These are phyloP conservation scores for Trogon melanurus DNA, from an alignment of 2,113 vertebrate species.

Conservation along the genomic window DNA sequence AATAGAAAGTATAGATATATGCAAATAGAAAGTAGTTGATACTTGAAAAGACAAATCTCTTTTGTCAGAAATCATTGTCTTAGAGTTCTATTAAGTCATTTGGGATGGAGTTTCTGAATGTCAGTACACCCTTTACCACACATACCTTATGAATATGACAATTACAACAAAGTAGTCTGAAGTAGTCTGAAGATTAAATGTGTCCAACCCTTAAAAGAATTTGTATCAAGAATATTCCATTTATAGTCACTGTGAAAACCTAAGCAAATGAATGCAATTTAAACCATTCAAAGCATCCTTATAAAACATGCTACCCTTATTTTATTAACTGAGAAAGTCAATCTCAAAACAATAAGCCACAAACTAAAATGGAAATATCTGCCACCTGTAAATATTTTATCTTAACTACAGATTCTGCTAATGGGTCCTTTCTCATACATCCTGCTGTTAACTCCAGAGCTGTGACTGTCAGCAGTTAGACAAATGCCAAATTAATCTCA, in stretches of 20 bases:
- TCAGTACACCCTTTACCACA: not conserved
- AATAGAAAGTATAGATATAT: not conserved
- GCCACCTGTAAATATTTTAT: not conserved
- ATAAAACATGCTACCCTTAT: not conserved
- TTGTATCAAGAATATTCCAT: not conserved
- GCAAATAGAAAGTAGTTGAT: not conserved
- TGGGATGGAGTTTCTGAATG: not conserved
- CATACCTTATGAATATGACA: not conserved
- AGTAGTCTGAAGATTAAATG: not conserved
- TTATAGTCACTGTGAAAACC: not conserved
- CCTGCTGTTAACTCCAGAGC: not conserved
- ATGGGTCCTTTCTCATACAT: not conserved
- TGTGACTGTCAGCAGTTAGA: not conserved
- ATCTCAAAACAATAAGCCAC: not conserved
- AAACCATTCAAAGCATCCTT: not conserved
- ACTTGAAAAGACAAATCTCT: not conserved
- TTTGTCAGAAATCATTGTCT: not conserved
- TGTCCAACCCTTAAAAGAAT: not conserved
- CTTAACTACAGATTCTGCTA: not conserved
- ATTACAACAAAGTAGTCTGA: fast-evolving
- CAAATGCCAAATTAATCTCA: not conserved
- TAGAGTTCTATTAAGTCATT: not conserved
- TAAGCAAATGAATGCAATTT: not conserved
- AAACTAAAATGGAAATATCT: not conserved
- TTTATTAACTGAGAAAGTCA: not conserved